Conservation (phyloP, 2,888 invertebrate genomes). For the Agriopis marginaria region DNA sequence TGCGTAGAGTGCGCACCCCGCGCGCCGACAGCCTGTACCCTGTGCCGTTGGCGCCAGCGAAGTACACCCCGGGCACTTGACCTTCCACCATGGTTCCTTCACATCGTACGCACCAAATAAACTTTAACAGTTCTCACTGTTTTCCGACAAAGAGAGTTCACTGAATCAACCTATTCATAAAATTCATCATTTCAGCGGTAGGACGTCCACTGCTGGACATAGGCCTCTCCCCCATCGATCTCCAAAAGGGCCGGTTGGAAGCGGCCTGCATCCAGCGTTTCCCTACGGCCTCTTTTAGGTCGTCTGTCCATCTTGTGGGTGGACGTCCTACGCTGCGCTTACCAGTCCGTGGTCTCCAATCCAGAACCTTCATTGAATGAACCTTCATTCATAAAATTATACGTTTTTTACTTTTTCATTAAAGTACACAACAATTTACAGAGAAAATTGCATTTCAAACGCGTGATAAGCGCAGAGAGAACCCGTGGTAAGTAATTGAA, state of each 20-base stretch:
- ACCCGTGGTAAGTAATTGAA: slow-evolving; percentile 23
- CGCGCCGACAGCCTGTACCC: slow-evolving; percentile 87
- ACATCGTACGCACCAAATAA: not conserved
- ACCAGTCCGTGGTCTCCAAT: no score
- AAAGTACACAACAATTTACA: slow-evolving; percentile 39
- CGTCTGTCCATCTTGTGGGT: no score
- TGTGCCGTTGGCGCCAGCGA: slow-evolving; percentile 79
- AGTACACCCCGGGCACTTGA: slow-evolving; percentile 67
- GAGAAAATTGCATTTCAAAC: slow-evolving; percentile 39
- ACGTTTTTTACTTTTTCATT: slow-evolving; percentile 48
- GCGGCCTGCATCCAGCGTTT: no score
- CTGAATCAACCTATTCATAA: not conserved
- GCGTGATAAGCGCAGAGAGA: slow-evolving; percentile 28
- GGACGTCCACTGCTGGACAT: no score
- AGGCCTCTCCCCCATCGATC: no score
- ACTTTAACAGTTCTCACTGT: not conserved
- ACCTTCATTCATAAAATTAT: no score
- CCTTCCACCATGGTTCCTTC: slow-evolving; percentile 68
- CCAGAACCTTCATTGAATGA: no score
- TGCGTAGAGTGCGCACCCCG: slow-evolving; percentile 87
- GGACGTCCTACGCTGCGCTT: no score
- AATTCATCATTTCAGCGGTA: no score
- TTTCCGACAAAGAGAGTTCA: not conserved
- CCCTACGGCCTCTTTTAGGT: no score
- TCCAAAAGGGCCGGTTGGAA: no score